Base-by-base conservation (phyloP, 2,888 invertebrate genomes). In the Andrena flavipes region DNA sequence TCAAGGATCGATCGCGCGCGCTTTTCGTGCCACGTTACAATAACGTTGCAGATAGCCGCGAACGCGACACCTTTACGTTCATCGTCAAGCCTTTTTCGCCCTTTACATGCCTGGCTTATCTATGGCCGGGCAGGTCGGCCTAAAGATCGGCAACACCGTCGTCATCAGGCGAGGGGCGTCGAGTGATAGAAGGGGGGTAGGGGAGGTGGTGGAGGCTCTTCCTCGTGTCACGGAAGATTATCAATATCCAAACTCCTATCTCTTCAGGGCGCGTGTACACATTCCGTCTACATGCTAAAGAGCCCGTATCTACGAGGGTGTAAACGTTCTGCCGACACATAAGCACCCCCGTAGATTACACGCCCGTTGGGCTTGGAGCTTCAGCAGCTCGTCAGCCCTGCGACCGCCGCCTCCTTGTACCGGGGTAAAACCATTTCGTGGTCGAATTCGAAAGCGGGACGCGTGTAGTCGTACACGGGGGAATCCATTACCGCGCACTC, bases 171-270 rank as follows among this genome's bases (percentile, higher is more conserved):
- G 77, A 63, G 71, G 60, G 81, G 67, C 67, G 68, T 42, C 26
- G 26, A 35, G 26, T 13, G 63, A 72, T 70, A 67, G 65, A 76
- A 64, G 63, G 68, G 59, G 29, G 20, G n/a, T n/a, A n/a, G n/a
- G n/a, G 64, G 35, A 60, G 33, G 62, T 29, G 56, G 59, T 30
- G 35, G 49, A 62, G 80, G 35, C 59, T 85, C 76, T 84, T 76
- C 70, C 76, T 84, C 84, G 79, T 48, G 82, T 75, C 84, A 80
- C 23, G 75, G 86, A 89, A 91, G 91, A 92, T 92, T 92, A 91
- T 91, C 90, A 91, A 91, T 91, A 91, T 91, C 87, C 89, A 90
- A 86, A 87, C 88, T 80, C 80, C 88, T 88, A 89, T 89, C 88
- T 86, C 80, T 81, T 77, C 76, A 84, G 76, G 82, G 83, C 85